Base-by-base conservation (phyloP, 1,140 invertebrate species). In the Drosophila pseudoobscura region DNA sequence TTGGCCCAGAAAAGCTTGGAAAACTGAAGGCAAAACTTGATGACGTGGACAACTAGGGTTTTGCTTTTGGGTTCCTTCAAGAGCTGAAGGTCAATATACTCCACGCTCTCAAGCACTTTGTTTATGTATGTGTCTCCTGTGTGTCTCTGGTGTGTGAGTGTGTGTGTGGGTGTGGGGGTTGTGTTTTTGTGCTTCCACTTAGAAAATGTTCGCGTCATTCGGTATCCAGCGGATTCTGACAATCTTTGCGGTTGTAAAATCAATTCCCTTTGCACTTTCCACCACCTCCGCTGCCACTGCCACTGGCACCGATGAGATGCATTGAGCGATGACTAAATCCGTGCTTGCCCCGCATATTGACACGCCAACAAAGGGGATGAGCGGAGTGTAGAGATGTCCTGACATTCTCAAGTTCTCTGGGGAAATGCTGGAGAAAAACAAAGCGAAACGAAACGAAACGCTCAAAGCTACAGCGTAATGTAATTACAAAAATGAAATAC, bases 401-500 rank as follows among this genome's bases (percentile, higher is more conserved):
- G 51, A 35, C 46, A 46, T 71, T 51, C 29, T 56, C 44, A 51
- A 46, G 50, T 26, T 26, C 24, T 13, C 43, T 17, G 54, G 22
- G 47, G 45, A 29, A 44, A 52, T 55, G 45, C 56, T 56, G 47
- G 45, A 17, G 17, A 17, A 1, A 17, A 17, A 17, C 17, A 17
- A 17, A 17, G 17, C 17, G 17, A 17, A 5, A 26, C 24, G 24
- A 26, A 26, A 26, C 51, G 45, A 29, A 44, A 52, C 61, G 45
- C 56, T 56, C 71, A 58, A 35, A 71, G 74, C 51, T 41, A 60
- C 77, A 74, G 58, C 29, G 31, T 64, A 78, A 87, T 75, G 83
- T 87, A 85, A 85, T 85, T 88, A 78, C 83, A 54, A 54, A 64
- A 60, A 87, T 72, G 74, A 82, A 85, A 87, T 78, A 82, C 61